These are phyloP conservation scores for Paramormyrops hopkinsi DNA, from an alignment of 2,797 vertebrate genomes.

Conservation along the genomic window DNA sequence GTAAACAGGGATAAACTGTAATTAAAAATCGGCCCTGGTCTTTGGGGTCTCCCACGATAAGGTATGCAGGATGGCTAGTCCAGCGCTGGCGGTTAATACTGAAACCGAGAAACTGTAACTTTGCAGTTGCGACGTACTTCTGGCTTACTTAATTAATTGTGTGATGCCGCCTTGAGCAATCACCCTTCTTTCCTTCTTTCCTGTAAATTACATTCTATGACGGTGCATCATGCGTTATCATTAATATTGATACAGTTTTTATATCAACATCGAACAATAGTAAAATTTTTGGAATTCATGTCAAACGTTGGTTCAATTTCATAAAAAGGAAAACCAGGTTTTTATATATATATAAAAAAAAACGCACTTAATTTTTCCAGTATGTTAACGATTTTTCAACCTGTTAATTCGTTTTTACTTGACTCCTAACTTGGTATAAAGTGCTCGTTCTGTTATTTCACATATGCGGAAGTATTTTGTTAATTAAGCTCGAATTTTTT, in stretches of 20 bases:
- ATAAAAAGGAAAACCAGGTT: neutral
- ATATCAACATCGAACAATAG: neutral
- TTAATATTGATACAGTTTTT: neutral
- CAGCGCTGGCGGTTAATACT: neutral
- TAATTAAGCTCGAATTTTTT: neutral
- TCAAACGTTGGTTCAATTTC: neutral
- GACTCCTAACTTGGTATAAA: neutral
- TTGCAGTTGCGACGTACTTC: neutral
- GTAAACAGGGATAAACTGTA: neutral
- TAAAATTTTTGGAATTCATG: neutral
- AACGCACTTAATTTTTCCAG: neutral
- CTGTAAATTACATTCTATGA: neutral
- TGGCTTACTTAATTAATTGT: neutral
- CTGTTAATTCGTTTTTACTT: neutral
- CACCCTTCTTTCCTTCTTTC: neutral
- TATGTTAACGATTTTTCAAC: neutral
- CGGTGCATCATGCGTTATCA: neutral
- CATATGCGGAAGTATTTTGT: neutral
- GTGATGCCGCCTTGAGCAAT: neutral
- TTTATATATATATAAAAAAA: neutral
- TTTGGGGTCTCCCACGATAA: neutral
- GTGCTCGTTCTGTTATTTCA: neutral
- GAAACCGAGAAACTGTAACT: neutral
- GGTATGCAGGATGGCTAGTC: neutral
- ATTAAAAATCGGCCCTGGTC: neutral